Percentiles rank a stretch among this genome's conserved stretches.
Evolutionary conservation across 2,113 vertebrate species (phyloP).

Genomic region (Pycnonotus jocosus): DNA sequence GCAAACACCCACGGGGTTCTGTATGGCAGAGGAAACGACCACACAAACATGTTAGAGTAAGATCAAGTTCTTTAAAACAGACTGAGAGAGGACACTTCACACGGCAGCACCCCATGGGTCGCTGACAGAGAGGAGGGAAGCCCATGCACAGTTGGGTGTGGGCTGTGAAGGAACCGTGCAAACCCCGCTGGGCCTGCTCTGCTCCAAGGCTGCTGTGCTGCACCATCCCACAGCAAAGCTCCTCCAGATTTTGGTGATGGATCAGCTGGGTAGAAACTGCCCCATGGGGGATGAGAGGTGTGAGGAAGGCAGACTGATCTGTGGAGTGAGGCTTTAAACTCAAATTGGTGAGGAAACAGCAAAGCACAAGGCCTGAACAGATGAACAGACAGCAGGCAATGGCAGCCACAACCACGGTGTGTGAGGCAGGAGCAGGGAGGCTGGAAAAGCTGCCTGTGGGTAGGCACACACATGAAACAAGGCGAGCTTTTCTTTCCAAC

Average conservation of each 20-base stretch:
- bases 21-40: neutral
- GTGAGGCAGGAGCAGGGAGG: neutral
- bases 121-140: neutral
- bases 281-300: fast-evolving
- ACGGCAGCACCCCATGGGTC: fast-evolving
- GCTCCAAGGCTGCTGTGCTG: neutral
- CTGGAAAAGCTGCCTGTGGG: neutral
- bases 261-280: neutral
- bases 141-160: fast-evolving
- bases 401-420: fast-evolving
- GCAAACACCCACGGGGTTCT: neutral
- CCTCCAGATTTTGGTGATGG: neutral
- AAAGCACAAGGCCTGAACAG: neutral
- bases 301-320: neutral
- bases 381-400: neutral
- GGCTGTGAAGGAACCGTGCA: neutral
- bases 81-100: neutral
- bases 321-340: neutral
- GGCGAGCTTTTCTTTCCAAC: neutral
- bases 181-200: neutral
- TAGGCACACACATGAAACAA: neutral
- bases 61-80: neutral
- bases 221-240: neutral
- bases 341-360: neutral
- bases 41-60: neutral